Base-by-base conservation (phyloP, 2,888 invertebrate genomes). In the Zygaena filipendulae region DNA sequence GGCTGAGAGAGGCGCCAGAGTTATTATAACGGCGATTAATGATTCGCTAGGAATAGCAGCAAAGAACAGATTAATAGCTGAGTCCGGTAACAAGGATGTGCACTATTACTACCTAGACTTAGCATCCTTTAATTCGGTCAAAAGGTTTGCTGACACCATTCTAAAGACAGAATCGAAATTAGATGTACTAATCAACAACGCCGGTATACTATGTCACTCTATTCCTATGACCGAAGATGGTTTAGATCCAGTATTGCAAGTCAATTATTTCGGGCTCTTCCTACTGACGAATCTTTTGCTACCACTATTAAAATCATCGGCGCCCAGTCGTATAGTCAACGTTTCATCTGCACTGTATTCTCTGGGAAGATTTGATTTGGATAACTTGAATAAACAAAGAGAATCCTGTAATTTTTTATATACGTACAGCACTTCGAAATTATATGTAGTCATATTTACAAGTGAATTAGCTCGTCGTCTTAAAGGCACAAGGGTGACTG, bases 401-500 rank as follows among this genome's bases (percentile, higher is more conserved):
- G 29, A 29, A 16, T 42, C 38, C 25, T 24, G 12, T 3, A 30
- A 34, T 4, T 1, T 37, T 1, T 33, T 32, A 9, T 33, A 39
- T 6, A 64, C 63, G 27, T 34, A 32, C 1, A 56, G 56, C 25
- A 55, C 56, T 8, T n/a, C n/a, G n/a, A 87, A 87, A 60, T 55
- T 87, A 19, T 86, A 85, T n/a, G 81, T 82, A 42, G 44, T 85
- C 8, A 48, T 86, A 11, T 85, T 86, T 44, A 85, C 89, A 0
- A 57, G 82, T 13, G 92, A 92, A 61, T 60, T 92, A 36, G 86
- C 87, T 3, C 77, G 82, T 29, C 80, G 84, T 29, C 59, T 92
- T 27, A 81, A 87, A 50, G 87, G 85, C 3, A 84, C 87, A 2
- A 84, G 84, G 11, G 86, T 92, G 0, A 90, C 90, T 0, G 87